Evolutionary conservation across 2,113 vertebrate genomes (phyloP).

Genomic region (Ceratotherium simum): DNA sequence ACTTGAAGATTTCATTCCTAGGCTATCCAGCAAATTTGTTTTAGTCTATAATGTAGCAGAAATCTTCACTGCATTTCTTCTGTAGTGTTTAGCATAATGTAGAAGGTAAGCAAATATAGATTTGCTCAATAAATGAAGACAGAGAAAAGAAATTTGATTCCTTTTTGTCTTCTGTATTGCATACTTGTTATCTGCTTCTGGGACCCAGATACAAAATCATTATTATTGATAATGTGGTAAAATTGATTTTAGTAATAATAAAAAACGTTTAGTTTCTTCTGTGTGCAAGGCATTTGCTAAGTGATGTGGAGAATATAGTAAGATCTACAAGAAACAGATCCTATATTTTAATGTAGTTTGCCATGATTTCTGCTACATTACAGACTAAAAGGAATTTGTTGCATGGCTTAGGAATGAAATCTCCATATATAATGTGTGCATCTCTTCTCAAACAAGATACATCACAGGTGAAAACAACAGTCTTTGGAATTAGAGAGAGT

Average conservation of each 20-base stretch:
- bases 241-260: conserved; percentile 20
- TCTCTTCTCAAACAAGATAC: not conserved
- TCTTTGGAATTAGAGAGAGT: not conserved
- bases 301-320: not conserved
- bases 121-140: conserved; percentile 8
- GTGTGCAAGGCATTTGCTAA: conserved; percentile 11
- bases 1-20: conserved; percentile 12
- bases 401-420: not conserved
- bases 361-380: conserved; percentile 29
- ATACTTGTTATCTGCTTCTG: not conserved
- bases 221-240: not conserved
- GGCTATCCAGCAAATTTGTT: not conserved
- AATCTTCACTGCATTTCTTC: conserved; percentile 48
- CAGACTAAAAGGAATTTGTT: conserved; percentile 40
- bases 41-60: not conserved
- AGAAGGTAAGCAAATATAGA: not conserved
- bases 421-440: not conserved
- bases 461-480: not conserved
- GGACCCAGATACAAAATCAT: not conserved
- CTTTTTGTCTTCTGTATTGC: conserved; percentile 25
- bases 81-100: not conserved
- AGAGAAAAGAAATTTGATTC: conserved; percentile 46
- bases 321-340: not conserved
- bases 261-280: conserved; percentile 7
- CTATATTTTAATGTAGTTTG: conserved; percentile 27